phyloP scores from a whole-genome alignment of 2,113 vertebrate genomes.

The Motacilla alba region DNA sequence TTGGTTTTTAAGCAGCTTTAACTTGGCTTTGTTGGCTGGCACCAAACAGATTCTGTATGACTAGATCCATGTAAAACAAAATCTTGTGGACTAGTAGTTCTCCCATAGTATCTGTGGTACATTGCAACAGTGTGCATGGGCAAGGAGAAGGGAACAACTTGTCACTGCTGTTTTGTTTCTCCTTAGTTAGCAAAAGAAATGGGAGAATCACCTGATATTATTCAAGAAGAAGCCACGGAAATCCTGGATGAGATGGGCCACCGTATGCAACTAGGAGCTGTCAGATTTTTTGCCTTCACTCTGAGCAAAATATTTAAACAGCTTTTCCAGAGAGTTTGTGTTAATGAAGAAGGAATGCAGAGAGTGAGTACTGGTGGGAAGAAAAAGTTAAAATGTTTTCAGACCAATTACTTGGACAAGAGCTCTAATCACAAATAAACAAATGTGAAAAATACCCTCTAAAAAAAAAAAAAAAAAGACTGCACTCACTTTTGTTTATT shows the following conservation, averaged over 20 bases:
- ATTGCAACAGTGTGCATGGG: background rate
- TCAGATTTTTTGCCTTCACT: conserved; percentile 89
- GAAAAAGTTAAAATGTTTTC: background rate
- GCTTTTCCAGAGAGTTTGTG: conserved; percentile 87
- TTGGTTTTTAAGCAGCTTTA: background rate
- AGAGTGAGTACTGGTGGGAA: conserved; percentile 78
- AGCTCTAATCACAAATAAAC: background rate
- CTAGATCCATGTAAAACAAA: background rate
- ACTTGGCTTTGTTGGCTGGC: background rate
- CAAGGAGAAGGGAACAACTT: background rate
- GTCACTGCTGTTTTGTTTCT: background rate
- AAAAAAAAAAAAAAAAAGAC: background rate
- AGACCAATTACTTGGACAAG: background rate
- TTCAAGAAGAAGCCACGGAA: conserved; percentile 82
- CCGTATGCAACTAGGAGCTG: conserved; percentile 81
- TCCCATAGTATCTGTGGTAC: background rate
- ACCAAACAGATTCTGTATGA: background rate
- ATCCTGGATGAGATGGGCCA: conserved; percentile 98
- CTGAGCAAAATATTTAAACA: conserved; percentile 92
- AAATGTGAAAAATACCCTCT: background rate
- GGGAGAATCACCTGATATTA: conserved; percentile 70
- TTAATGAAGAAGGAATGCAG: conserved; percentile 96
- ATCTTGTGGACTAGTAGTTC: background rate
- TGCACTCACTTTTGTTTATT: background rate
- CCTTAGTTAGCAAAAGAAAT: conserved; percentile 83